These are phyloP conservation scores for Neoaliturus tenellus DNA, from an alignment of 2,888 invertebrate genomes.

Conservation along the genomic window DNA sequence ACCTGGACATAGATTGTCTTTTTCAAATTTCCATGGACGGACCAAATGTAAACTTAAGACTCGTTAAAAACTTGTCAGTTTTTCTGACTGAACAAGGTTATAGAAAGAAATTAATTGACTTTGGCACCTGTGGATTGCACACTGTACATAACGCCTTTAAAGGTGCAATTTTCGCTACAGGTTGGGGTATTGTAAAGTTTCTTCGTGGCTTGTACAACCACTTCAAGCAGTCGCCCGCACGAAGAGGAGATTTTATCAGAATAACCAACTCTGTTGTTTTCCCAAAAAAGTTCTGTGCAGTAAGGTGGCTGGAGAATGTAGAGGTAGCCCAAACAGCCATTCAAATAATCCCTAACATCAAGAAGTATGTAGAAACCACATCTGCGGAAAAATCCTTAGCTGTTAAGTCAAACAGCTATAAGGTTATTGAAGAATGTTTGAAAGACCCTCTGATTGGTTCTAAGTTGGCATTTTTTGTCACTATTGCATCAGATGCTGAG, in stretches of 20 bases:
- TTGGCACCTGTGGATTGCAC: not conserved
- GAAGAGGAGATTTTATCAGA: constrained; percentile 13
- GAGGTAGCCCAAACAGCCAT: constrained; percentile 32
- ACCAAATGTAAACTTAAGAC: not conserved
- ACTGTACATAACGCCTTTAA: not conserved
- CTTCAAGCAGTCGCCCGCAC: constrained; percentile 23
- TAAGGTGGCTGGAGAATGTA: constrained; percentile 23
- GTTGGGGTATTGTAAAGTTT: not conserved
- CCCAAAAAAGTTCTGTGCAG: not conserved
- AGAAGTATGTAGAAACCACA: not conserved
- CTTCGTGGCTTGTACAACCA: constrained; percentile 14
- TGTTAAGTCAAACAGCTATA: not conserved
- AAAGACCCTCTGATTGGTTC: constrained; percentile 37
- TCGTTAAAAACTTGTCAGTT: not conserved
- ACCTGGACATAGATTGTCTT: not conserved
- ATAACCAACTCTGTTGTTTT: not conserved
- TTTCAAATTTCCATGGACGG: constrained; percentile 3
- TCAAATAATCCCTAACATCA: constrained; percentile 24
- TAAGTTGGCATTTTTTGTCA: constrained; percentile 26
- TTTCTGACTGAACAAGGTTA: not conserved
- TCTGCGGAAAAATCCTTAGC: not conserved
- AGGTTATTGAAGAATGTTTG: constrained; percentile 5
- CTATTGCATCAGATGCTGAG: constrained; percentile 15
- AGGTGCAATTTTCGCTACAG: not conserved
- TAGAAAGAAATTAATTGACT: not conserved